These are phyloP conservation scores for Argyrosomus regius DNA, from an alignment of 2,797 vertebrate genomes.

Conservation along the genomic window DNA sequence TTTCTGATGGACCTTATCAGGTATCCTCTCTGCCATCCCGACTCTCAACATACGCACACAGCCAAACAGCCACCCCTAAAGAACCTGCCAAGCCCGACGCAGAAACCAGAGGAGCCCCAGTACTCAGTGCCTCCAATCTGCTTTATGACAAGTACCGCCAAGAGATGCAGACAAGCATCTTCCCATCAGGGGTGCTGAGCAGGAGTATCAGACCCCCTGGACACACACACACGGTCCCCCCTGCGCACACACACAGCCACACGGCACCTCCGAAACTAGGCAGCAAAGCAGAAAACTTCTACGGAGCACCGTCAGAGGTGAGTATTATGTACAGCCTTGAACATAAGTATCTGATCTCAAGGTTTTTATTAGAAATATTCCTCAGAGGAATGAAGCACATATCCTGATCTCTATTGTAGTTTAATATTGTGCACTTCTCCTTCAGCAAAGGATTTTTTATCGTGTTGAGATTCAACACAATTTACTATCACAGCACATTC, in stretches of 20 bases:
- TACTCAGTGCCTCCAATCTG: slow-evolving; percentile 85
- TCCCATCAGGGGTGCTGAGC: slow-evolving; percentile 86
- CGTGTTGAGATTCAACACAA: slow-evolving; percentile 1
- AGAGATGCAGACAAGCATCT: slow-evolving; percentile 90
- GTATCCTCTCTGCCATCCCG: slow-evolving; percentile 88
- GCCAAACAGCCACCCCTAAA: slow-evolving; percentile 68
- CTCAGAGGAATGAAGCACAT: background rate
- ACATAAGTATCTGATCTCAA: background rate
- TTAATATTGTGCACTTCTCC: background rate
- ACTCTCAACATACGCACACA: slow-evolving; percentile 79
- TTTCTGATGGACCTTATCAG: slow-evolving; percentile 85
- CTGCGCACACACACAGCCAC: slow-evolving; percentile 76
- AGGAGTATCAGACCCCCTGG: slow-evolving; percentile 90
- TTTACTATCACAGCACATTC: background rate
- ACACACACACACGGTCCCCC: slow-evolving; percentile 81
- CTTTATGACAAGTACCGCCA: slow-evolving; percentile 93
- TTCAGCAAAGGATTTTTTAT: background rate
- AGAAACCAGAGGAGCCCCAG: slow-evolving; percentile 75
- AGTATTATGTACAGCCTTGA: slow-evolving; percentile 35
- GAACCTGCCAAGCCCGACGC: slow-evolving; percentile 51
- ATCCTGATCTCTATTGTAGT: background rate
- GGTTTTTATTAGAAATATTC: background rate
- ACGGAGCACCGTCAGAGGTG: slow-evolving; percentile 79
- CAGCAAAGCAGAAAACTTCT: slow-evolving; percentile 87
- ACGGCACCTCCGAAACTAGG: slow-evolving; percentile 88